Base-by-base conservation (phyloP, 2,113 vertebrate species). In the Taxidea taxus region DNA sequence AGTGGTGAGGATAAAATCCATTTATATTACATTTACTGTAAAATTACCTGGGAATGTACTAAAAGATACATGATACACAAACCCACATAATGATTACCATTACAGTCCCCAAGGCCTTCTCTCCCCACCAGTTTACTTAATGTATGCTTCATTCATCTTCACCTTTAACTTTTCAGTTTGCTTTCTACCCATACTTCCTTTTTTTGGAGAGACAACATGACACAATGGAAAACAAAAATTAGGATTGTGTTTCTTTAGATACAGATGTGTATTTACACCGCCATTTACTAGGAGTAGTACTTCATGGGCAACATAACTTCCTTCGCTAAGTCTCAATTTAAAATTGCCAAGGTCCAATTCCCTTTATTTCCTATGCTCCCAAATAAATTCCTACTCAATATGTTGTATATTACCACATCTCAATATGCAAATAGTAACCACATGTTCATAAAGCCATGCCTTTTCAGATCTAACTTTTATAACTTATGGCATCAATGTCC, bases 301-400 rank as follows among this genome's bases (percentile, higher is more conserved):
- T 42, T 85, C 27, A 91, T 21, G 7, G 31, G 62, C 1, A 87
- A 85, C 49, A 89, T 1, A n/a, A 39, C 64, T 85, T 87, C 37
- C 77, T 92, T 90, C 39, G 39, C 9, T 80, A 56, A 89, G 14
- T 29, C 54, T 87, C 23, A 62, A 42, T 78, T 94, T 87, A 51
- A 25, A 95, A 44, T n/a, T 31, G 4, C 81, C 31, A 72, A 31
- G 3, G 6, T 86, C 87, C 11, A 31, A 23, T 94, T 77, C 25
- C 44, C 10, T 89, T 93, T 42, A 84, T 77, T 89, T 42, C 58
- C 11, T 68, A 27, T 27, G 47, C 39, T 60, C 5, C 18, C 21
- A 56, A 81, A 62, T 25, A 6, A 29, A 42, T 37, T 39, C 2
- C 54, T 31, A 68, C 6, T 25, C 18, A n/a, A 3, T 4, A 62